These are phyloP conservation scores for Allophyes oxyacanthae DNA, from an alignment of 2,888 invertebrate species.

Conservation along the genomic window DNA sequence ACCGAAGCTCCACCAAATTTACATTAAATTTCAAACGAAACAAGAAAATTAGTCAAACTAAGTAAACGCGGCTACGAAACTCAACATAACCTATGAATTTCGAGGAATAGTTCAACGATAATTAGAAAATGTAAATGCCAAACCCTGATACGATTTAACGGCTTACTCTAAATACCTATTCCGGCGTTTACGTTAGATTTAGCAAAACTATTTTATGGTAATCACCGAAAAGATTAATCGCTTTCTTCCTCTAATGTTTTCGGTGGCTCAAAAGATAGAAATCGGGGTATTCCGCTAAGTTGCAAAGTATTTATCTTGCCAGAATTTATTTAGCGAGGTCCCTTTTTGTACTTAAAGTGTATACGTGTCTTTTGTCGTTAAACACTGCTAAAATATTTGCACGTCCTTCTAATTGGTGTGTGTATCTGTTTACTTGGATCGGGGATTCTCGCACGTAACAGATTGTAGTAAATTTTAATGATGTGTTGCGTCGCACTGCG, in stretches of 20 bases:
- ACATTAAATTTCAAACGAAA: conserved; percentile 52
- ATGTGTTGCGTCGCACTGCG: conserved; percentile 82
- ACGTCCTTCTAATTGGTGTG: conserved; percentile 50
- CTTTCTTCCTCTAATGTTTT: conserved; percentile 19
- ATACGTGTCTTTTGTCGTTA: conserved; percentile 21
- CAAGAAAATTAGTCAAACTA: conserved; percentile 50
- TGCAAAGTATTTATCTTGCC: too few relatives aligned
- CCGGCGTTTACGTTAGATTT: conserved; percentile 2
- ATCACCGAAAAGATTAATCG: conserved; percentile 34
- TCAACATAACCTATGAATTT: conserved; percentile 12
- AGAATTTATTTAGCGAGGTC: conserved; percentile 15
- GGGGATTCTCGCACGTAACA: conserved; percentile 49
- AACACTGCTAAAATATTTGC: conserved; percentile 36
- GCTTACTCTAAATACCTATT: neutral
- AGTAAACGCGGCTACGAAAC: conserved; percentile 40
- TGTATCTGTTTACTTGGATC: conserved; percentile 49
- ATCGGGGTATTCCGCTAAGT: conserved; percentile 22
- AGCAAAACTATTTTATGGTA: conserved; percentile 19
- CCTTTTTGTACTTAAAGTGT: conserved; percentile 13
- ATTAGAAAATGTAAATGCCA: conserved; percentile 22
- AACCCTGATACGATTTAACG: conserved; percentile 7
- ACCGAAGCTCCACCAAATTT: conserved; percentile 40
- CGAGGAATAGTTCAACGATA: conserved; percentile 9
- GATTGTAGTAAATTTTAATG: conserved; percentile 77
- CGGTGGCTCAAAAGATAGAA: conserved; percentile 23